A percentile compares a stretch with the other conserved stretches of the same genome.
These are phyloP conservation scores for Artemia sinica DNA, from an alignment of 2,888 invertebrate species.

Conservation along the genomic window DNA sequence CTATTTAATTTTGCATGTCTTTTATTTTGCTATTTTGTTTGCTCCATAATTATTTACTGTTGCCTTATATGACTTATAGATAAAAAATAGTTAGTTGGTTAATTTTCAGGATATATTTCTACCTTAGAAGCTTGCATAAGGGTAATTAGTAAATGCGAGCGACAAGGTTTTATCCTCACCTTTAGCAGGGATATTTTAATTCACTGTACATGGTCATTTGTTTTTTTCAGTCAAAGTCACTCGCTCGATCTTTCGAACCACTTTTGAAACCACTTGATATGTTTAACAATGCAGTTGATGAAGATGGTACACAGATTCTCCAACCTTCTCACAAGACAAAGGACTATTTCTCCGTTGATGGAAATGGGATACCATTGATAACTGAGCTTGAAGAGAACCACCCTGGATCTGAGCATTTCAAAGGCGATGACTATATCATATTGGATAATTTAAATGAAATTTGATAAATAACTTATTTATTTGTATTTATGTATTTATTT, in stretches of 20 bases:
- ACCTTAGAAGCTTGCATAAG: no score
- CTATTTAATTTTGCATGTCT: no score
- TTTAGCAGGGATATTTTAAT: no score
- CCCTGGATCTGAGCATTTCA: slow-evolving; percentile 9
- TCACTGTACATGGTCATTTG: not conserved
- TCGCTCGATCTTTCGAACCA: not conserved
- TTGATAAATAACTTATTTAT: not conserved
- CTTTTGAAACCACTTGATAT: not conserved
- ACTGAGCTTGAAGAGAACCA: not conserved
- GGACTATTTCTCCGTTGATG: slow-evolving; percentile 2
- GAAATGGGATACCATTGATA: not conserved
- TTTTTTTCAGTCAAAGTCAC: slow-evolving; percentile 9
- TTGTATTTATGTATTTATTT: not conserved
- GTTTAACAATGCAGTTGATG: slow-evolving; percentile 3
- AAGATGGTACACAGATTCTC: not conserved
- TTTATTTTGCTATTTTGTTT: no score
- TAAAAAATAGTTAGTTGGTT: no score
- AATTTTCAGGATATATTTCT: no score
- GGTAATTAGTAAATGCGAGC: no score
- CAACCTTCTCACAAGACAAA: slow-evolving; percentile 3
- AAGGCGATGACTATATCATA: slow-evolving; percentile 13
- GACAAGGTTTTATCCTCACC: no score
- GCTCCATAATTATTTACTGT: no score
- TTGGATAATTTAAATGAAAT: not conserved
- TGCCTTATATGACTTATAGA: no score